Percentiles rank a stretch among this genome's conserved stretches.
phyloP scores from a whole-genome alignment of 2,888 invertebrate genomes.

The Amphipoea oculea region DNA sequence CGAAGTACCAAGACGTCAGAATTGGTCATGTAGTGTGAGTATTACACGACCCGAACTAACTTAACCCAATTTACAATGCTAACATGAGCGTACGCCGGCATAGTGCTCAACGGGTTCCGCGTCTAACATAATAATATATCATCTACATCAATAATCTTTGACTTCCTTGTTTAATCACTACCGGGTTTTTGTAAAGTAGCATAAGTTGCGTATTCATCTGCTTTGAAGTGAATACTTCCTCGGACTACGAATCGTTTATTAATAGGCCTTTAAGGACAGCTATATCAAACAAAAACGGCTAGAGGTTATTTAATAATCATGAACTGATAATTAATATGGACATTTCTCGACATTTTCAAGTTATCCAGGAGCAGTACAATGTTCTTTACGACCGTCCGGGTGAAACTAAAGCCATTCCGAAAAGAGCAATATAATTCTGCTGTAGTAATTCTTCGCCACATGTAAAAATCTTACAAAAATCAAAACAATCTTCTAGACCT shows the following conservation, averaged over 20 bases:
- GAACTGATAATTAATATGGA: neutral
- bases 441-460: neutral
- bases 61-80: conserved; percentile 68
- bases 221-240: conserved; percentile 25
- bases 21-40: conserved; percentile 58
- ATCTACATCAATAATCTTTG: conserved; percentile 41
- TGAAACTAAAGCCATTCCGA: conserved; percentile 13
- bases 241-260: neutral
- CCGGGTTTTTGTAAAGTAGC: conserved; percentile 46
- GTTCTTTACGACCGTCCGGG: neutral
- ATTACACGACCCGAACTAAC: conserved; percentile 62
- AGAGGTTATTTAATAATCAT: neutral
- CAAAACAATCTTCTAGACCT: neutral
- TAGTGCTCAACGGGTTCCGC: conserved; percentile 46
- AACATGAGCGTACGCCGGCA: conserved; percentile 51
- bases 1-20: conserved; percentile 46
- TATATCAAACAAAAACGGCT: neutral
- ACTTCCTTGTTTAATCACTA: conserved; percentile 55
- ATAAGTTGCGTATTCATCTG: conserved; percentile 5
- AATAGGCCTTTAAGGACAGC: neutral
- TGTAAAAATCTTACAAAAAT: neutral
- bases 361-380: neutral
- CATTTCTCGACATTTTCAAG: neutral
- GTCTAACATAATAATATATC: conserved; percentile 46
- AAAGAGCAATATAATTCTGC: neutral